Evolutionary conservation across 2,888 invertebrate genomes (phyloP).

Genomic region (Luperina nickerlii): DNA sequence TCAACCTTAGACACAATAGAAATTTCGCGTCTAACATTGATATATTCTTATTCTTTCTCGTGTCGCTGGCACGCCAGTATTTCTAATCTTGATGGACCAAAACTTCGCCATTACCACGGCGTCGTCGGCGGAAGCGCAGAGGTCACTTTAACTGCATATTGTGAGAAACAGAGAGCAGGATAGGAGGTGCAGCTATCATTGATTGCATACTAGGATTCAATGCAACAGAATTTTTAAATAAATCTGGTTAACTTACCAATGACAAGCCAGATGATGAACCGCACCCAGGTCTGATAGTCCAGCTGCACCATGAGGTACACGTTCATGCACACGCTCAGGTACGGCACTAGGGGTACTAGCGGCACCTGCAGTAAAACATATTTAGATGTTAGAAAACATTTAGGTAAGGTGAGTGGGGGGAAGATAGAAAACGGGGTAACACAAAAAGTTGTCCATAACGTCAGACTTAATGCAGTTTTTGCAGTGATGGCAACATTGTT

Average conservation of each 20-base stretch:
- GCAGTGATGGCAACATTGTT: too few species aligned
- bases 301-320: conserved; percentile 97
- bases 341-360: conserved; percentile 95
- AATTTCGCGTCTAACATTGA: neutral
- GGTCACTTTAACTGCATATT: too few species aligned
- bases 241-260: conserved; percentile 90
- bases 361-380: conserved; percentile 92
- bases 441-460: too few species aligned
- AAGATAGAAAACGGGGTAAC: too few species aligned
- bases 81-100: too few species aligned
- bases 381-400: neutral
- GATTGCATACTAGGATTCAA: neutral
- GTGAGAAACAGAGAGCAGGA: too few species aligned
- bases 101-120: too few species aligned
- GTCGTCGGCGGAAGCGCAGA: too few species aligned
- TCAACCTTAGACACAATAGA: neutral
- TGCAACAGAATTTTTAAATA: neutral
- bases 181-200: neutral
- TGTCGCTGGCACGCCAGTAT: neutral
- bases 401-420: too few species aligned
- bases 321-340: conserved; percentile 96
- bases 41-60: neutral
- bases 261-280: conserved; percentile 96
- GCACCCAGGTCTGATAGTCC: conserved; percentile 95
- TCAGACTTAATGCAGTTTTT: too few species aligned